Conservation (phyloP, 2,113 vertebrate genomes). For the Pterophyllum scalare region DNA sequence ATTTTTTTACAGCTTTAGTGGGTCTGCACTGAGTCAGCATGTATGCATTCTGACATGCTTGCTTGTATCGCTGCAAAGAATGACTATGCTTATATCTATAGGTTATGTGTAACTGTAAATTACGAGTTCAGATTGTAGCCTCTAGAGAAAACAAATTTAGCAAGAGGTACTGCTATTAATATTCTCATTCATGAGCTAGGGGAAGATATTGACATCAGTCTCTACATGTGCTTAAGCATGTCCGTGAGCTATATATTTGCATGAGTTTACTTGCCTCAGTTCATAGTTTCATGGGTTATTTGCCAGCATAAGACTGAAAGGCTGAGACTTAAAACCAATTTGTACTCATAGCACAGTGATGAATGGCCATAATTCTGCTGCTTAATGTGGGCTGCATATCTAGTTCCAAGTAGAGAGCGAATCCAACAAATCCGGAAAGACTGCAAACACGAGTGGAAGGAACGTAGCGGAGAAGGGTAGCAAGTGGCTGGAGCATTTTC, state of each 20-base stretch:
- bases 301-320: background rate
- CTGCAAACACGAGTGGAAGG: background rate
- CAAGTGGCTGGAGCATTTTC: slow-evolving; percentile 46
- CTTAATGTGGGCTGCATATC: slow-evolving; percentile 17
- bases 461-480: background rate
- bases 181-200: slow-evolving; percentile 27
- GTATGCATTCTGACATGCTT: background rate
- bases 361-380: slow-evolving; percentile 21
- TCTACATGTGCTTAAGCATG: background rate
- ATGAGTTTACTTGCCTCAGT: background rate
- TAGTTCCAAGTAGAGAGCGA: slow-evolving; percentile 23
- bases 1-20: background rate
- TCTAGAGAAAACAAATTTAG: background rate
- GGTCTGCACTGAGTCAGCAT: slow-evolving; percentile 5
- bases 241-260: background rate
- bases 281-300: slow-evolving; percentile 18
- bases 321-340: slow-evolving; percentile 8
- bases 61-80: background rate
- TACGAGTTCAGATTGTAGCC: background rate
- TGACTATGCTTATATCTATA: background rate
- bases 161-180: slow-evolving; percentile 25
- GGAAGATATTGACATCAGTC: slow-evolving; percentile 30
- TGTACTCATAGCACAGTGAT: slow-evolving; percentile 33
- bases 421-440: slow-evolving; percentile 18
- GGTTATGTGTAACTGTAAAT: background rate